Conservation (phyloP, 2,888 invertebrate genomes). For the Chydorus sphaericus region DNA sequence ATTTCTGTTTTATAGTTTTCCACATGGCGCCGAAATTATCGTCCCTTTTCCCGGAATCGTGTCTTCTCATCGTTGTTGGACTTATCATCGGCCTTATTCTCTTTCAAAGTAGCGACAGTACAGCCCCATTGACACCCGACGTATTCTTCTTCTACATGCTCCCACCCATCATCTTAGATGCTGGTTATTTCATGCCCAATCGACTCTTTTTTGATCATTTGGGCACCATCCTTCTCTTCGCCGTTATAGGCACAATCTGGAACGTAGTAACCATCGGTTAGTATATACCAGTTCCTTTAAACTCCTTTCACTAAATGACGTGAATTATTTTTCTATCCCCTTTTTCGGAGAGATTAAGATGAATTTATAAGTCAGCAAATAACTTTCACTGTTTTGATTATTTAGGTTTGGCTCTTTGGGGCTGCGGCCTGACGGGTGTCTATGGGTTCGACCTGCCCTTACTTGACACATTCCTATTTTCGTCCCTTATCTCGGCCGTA, state of each 20-base stretch:
- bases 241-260: conserved; percentile 87
- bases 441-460: conserved; percentile 61
- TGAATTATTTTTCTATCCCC: too few relatives aligned
- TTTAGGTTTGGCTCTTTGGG: conserved; percentile 58
- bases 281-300: background rate
- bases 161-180: conserved; percentile 95
- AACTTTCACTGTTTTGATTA: too few relatives aligned
- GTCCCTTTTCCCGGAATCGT: conserved; percentile 92
- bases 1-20: conserved; percentile 57
- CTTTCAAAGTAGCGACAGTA: conserved; percentile 54
- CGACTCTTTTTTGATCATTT: conserved; percentile 94
- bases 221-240: conserved; percentile 87
- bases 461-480: conserved; percentile 73
- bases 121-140: conserved; percentile 78
- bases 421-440: conserved; percentile 63
- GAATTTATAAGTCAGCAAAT: too few relatives aligned
- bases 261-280: conserved; percentile 63
- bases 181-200: conserved; percentile 99
- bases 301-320: background rate
- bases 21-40: conserved; percentile 85
- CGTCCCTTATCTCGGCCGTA: conserved; percentile 86
- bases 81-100: conserved; percentile 76
- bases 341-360: too few relatives aligned
- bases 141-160: conserved; percentile 95
- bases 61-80: conserved; percentile 87